Conservation (phyloP, 2,888 invertebrate genomes). For the Drosophila demipolita region DNA sequence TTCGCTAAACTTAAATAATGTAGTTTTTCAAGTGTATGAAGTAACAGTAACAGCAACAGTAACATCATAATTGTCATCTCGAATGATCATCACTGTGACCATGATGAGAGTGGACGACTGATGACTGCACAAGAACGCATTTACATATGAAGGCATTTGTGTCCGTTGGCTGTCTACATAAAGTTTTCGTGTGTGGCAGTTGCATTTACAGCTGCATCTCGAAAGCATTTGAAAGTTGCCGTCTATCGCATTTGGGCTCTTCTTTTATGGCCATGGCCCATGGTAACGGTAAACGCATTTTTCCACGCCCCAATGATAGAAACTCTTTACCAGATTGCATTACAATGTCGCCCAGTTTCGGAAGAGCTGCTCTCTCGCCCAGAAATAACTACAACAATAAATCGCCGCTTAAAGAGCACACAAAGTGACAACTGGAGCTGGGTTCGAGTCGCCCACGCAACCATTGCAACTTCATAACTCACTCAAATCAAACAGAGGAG, state of each 20-base stretch:
- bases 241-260: constrained; percentile 55
- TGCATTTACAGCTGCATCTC: constrained; percentile 68
- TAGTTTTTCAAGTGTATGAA: constrained; percentile 2
- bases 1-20: neutral
- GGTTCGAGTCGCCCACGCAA: constrained; percentile 56
- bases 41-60: constrained; percentile 20
- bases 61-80: constrained; percentile 22
- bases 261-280: constrained; percentile 56
- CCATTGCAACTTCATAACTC: constrained; percentile 75
- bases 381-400: constrained; percentile 64
- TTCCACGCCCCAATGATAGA: constrained; percentile 63
- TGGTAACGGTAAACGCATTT: constrained; percentile 69
- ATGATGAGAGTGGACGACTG: constrained; percentile 47
- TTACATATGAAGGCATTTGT: constrained; percentile 50
- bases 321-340: constrained; percentile 53
- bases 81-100: constrained; percentile 9
- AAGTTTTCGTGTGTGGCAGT: constrained; percentile 68
- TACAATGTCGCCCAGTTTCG: constrained; percentile 49
- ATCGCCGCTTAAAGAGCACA: constrained; percentile 60
- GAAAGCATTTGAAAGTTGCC: constrained; percentile 55
- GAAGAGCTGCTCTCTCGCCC: neutral
- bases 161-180: constrained; percentile 10
- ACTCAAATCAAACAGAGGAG: constrained; percentile 56
- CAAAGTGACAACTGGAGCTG: constrained; percentile 11
- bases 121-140: constrained; percentile 59